Conservation (phyloP, 92 coral and sea anemone genomes). For the Desmophyllum pertusum region DNA sequence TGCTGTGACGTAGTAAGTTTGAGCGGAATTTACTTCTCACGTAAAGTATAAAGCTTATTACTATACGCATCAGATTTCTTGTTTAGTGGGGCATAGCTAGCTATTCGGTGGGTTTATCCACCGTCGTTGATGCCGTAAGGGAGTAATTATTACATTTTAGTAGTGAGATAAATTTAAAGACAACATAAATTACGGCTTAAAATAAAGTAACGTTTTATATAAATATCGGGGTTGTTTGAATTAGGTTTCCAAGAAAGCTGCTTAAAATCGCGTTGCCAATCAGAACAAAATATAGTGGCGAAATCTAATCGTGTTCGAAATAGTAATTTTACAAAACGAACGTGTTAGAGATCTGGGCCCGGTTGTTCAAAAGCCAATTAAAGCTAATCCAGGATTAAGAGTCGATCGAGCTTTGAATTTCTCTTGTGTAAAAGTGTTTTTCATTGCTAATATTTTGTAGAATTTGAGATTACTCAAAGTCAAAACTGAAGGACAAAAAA, state of each 20-base stretch:
- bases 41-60: neutral
- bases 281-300: neutral
- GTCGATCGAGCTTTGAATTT: too few species aligned
- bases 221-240: neutral
- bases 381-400: too few species aligned
- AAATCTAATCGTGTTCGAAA: neutral
- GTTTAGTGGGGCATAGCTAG: neutral
- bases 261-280: neutral
- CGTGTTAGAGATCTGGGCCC: too few species aligned
- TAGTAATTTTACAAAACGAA: neutral
- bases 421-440: too few species aligned
- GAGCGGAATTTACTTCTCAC: neutral
- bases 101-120: too few species aligned
- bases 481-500: too few species aligned
- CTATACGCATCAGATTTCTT: neutral
- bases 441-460: too few species aligned
- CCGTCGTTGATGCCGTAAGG: neutral
- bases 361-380: too few species aligned
- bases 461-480: too few species aligned
- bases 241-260: neutral
- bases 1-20: neutral
- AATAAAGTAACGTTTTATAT: neutral
- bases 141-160: conserved; percentile 3
- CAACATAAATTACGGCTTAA: neutral
- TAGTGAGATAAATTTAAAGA: neutral